These are phyloP conservation scores for Chloroceryle amazona DNA, from an alignment of 2,797 vertebrate genomes.

Conservation along the genomic window DNA sequence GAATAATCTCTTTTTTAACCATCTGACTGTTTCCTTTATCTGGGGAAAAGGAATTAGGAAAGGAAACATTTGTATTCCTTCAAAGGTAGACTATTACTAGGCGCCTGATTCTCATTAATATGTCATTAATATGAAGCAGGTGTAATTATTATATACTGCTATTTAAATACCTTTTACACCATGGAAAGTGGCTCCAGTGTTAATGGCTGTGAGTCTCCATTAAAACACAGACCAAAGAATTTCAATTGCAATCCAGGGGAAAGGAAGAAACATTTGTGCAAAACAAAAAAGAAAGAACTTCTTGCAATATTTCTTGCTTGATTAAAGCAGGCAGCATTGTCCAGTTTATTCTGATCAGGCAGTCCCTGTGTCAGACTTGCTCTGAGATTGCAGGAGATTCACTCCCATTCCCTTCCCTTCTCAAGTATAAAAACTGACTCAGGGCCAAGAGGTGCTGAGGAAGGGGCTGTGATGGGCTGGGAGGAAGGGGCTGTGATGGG, in stretches of 20 bases:
- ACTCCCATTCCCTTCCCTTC: not conserved
- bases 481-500: not conserved
- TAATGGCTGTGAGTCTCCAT: not conserved
- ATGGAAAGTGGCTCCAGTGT: not conserved
- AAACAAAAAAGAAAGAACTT: not conserved
- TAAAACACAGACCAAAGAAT: not conserved
- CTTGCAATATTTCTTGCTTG: not conserved
- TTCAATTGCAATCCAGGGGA: not conserved
- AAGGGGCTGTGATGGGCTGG: not conserved
- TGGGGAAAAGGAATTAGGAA: conserved; percentile 22
- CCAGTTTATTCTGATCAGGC: not conserved
- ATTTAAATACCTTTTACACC: not conserved
- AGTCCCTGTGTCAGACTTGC: not conserved
- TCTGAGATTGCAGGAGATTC: not conserved
- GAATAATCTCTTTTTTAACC: conserved; percentile 11
- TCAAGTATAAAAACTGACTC: not conserved
- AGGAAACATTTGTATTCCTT: conserved; percentile 57
- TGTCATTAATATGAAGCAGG: not conserved
- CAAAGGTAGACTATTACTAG: conserved; percentile 41
- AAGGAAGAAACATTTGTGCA: not conserved
- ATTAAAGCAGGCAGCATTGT: not conserved
- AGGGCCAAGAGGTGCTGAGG: not conserved
- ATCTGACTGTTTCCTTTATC: conserved; percentile 21
- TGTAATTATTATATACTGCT: not conserved
- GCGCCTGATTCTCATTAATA: conserved; percentile 9